Conservation (phyloP, 1,140 invertebrate species). For the Hydropsyche tenuis region DNA sequence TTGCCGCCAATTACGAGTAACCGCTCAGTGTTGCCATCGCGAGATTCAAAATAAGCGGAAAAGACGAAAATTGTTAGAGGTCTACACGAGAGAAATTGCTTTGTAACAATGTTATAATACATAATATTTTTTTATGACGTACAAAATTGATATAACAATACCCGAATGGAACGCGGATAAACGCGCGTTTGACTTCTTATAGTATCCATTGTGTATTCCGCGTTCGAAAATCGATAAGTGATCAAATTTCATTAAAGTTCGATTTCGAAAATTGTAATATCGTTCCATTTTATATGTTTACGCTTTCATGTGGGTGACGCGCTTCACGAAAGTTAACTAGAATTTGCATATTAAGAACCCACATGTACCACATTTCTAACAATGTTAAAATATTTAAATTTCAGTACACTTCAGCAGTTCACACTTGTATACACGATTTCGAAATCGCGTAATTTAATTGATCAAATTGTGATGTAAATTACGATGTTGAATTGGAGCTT, state of each 20-base stretch:
- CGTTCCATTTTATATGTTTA: background rate
- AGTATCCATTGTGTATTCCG: too few relatives aligned
- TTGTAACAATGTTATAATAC: too few relatives aligned
- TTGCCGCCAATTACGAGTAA: slow-evolving; percentile 14
- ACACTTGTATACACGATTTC: background rate
- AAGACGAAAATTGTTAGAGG: too few relatives aligned
- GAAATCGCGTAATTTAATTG: background rate
- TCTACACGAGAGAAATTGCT: too few relatives aligned
- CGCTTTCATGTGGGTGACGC: slow-evolving; percentile 9
- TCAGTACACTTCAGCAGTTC: background rate
- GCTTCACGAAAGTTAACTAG: slow-evolving; percentile 18
- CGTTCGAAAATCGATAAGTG: too few relatives aligned
- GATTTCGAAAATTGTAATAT: slow-evolving; percentile 5
- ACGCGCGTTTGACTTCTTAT: too few relatives aligned
- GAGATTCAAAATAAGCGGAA: background rate
- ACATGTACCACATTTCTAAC: background rate
- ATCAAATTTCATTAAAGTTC: background rate
- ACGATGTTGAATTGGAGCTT: background rate
- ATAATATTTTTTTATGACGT: too few relatives aligned
- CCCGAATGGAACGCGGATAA: too few relatives aligned
- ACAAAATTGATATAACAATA: too few relatives aligned
- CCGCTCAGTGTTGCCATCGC: slow-evolving; percentile 13
- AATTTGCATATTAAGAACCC: slow-evolving; percentile 20
- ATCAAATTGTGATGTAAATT: background rate
- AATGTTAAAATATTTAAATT: background rate